phyloP scores from a whole-genome alignment of 1,140 invertebrate genomes.

The Chironomus striatipennis region DNA sequence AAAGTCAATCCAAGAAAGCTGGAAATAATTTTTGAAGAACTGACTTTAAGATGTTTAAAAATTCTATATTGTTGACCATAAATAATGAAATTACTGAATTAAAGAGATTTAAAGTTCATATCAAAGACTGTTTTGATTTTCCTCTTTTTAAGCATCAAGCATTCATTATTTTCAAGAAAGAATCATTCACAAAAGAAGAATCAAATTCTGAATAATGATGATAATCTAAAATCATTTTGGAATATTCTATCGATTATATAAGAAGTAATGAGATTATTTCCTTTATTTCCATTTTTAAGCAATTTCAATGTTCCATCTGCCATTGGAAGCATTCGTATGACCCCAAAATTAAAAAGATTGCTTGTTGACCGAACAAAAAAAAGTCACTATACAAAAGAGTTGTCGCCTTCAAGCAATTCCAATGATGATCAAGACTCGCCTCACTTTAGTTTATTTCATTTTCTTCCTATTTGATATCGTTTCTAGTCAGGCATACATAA shows the following conservation, averaged over 20 bases:
- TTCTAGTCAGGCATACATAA: neutral
- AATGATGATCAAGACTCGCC: too few species aligned
- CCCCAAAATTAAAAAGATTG: too few species aligned
- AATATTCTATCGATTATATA: neutral
- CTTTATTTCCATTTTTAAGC: neutral
- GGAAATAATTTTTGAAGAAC: too few species aligned
- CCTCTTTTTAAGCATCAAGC: neutral
- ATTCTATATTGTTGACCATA: slow-evolving; percentile 17
- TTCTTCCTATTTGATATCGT: too few species aligned
- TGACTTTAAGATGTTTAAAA: neutral
- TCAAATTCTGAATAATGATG: neutral
- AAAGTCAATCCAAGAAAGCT: too few species aligned
- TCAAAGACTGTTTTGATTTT: neutral
- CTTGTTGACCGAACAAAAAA: too few species aligned
- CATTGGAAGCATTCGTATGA: too few species aligned
- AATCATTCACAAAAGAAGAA: neutral
- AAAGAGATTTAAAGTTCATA: slow-evolving; percentile 16
- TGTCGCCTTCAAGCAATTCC: neutral
- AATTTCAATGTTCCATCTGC: too few species aligned
- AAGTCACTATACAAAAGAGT: neutral
- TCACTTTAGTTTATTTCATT: too few species aligned
- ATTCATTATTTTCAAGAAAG: neutral
- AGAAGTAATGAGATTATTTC: neutral
- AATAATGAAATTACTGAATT: slow-evolving; percentile 22
- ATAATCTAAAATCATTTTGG: neutral